These are phyloP conservation scores for Euplagia quadripunctaria DNA, from an alignment of 2,888 invertebrate species.

Conservation along the genomic window DNA sequence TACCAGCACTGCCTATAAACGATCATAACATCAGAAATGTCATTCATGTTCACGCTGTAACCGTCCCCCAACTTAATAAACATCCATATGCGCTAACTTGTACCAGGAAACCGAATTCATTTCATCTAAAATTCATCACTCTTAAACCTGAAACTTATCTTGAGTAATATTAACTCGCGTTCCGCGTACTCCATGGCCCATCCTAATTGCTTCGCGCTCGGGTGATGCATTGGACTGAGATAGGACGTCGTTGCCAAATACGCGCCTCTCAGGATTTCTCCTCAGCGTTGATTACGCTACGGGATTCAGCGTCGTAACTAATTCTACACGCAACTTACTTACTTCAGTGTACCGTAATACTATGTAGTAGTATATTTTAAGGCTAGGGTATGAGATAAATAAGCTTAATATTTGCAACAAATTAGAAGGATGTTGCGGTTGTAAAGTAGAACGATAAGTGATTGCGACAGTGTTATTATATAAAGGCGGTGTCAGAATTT, in stretches of 20 bases:
- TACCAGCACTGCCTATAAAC: neutral
- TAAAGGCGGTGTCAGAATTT: too few relatives aligned
- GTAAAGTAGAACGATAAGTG: neutral
- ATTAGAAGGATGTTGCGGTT: neutral
- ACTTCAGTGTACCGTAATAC: constrained; percentile 10
- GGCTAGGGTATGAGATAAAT: constrained; percentile 9
- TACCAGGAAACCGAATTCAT: neutral
- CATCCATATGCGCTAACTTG: neutral
- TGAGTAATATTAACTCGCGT: constrained; percentile 18
- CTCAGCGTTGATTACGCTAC: constrained; percentile 46
- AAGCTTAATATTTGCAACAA: neutral
- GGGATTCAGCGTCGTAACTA: constrained; percentile 35
- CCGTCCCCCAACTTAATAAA: neutral
- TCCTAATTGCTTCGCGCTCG: constrained; percentile 43
- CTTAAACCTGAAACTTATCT: neutral
- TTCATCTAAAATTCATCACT: neutral
- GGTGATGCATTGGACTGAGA: constrained; percentile 42
- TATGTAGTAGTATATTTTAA: constrained; percentile 3
- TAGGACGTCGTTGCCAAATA: constrained; percentile 46
- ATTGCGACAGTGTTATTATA: neutral
- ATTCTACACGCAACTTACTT: constrained; percentile 19
- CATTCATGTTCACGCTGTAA: neutral
- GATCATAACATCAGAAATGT: neutral
- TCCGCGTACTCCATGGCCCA: constrained; percentile 33
- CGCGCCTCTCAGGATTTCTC: constrained; percentile 44